Evolutionary conservation across 2,113 vertebrate genomes (phyloP), one percentile per base, ranked within the genome.

Genomic region (Leiothrix lutea): DNA sequence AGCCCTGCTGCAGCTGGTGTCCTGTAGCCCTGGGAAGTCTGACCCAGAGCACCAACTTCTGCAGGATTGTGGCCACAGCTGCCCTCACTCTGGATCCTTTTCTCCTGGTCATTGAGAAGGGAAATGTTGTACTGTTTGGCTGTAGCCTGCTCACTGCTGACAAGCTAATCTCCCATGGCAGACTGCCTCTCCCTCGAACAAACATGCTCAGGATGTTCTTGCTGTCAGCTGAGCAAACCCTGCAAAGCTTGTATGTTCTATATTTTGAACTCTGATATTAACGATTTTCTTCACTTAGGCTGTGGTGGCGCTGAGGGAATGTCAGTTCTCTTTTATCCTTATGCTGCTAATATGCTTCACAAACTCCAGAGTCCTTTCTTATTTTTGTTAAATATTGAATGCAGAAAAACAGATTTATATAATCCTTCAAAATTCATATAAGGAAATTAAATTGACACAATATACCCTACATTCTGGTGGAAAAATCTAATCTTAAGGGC

Each of bases 251-350:
- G 1, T 58, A 44, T 1, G 7, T 65, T n/a, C 81, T 72, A 38
- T 51, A n/a, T 65, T 90, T 95, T 90, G 79, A 92, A 78, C 75
- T 86, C 40, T 50, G 47, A 33, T 62, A 73, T 81, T 92, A 95
- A 69, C 0, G 0, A 69, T 86, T 67, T 79, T 77, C 77, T 81
- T 86, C 33, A 65, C 19, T 81, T 73, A 75, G 40, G 38, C 17
- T 74, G 22, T 0, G 4, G 45, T 74, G 29, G 47, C 79, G 56
- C 48, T 82, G n/a, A 79, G 48, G 45, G 58, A 61, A 56, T 47
- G 35, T 65, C 64, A 40, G n/a, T 35, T 42, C 40, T 61, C 60
- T 80, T 88, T 80, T 74, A 64, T 72, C 66, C 33, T 57, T 75
- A 33, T 33, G n/a, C 23, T 81, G 26, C 16, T 92, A 70, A 69